These are phyloP conservation scores for Drosophila stalkeri DNA, from an alignment of 2,888 invertebrate genomes.

Conservation along the genomic window DNA sequence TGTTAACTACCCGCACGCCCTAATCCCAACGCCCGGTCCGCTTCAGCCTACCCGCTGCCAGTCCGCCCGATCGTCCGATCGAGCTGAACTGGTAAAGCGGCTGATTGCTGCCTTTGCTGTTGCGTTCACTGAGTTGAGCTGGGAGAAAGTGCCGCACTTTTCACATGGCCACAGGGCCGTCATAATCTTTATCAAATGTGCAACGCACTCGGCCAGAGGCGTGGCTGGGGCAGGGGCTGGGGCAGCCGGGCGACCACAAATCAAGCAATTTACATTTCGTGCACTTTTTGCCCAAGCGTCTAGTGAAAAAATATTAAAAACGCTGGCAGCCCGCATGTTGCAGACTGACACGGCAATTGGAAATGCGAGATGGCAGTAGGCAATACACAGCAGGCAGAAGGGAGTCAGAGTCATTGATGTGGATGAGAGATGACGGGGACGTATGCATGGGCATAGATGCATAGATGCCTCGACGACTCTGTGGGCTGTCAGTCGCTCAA, in stretches of 20 bases:
- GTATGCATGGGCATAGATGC: background rate
- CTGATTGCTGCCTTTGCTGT: slow-evolving; percentile 10
- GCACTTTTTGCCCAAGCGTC: slow-evolving; percentile 47
- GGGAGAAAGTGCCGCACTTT: slow-evolving; percentile 74
- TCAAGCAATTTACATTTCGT: slow-evolving; percentile 74
- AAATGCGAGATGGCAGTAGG: slow-evolving; percentile 3
- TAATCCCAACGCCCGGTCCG: background rate
- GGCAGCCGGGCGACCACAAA: slow-evolving; percentile 45
- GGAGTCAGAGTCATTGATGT: background rate
- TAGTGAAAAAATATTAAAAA: slow-evolving; percentile 47
- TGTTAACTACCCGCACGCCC: slow-evolving; percentile 2
- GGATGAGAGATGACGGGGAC: background rate
- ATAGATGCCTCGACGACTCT: slow-evolving; percentile 11
- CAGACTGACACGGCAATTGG: slow-evolving; percentile 11
- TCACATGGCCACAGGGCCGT: slow-evolving; percentile 63
- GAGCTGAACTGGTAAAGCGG: slow-evolving; percentile 50
- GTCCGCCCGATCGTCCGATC: background rate
- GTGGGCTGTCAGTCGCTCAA: slow-evolving; percentile 42
- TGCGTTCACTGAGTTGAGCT: slow-evolving; percentile 6
- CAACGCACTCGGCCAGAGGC: slow-evolving; percentile 28
- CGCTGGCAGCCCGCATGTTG: slow-evolving; percentile 55
- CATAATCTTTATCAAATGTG: slow-evolving; percentile 68
- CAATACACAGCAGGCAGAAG: background rate
- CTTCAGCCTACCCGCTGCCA: background rate
- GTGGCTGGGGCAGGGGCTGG: background rate